These are phyloP conservation scores for Odocoileus virginianus DNA, from an alignment of 2,113 vertebrate genomes.

Conservation along the genomic window DNA sequence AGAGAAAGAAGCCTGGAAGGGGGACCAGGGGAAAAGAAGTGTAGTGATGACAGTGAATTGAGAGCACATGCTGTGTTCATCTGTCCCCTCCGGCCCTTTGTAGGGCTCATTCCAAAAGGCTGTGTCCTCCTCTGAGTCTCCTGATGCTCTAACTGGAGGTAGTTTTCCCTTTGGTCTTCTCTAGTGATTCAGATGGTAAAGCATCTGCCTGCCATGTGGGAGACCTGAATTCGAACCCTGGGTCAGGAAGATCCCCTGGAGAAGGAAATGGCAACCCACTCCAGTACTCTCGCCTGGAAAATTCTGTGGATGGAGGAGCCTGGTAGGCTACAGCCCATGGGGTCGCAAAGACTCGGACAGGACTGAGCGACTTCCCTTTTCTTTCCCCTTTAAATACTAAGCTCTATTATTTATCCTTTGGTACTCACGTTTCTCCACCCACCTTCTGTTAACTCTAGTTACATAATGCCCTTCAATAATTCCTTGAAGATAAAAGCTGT, in stretches of 20 bases:
- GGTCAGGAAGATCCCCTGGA: background rate
- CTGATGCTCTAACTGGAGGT: background rate
- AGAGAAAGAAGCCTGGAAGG: background rate
- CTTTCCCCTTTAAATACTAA: background rate
- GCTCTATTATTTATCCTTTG: background rate
- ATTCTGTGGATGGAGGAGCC: background rate
- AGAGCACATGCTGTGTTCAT: fast-evolving
- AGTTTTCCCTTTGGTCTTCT: background rate
- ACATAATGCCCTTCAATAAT: background rate
- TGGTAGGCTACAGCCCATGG: background rate
- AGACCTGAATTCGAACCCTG: background rate
- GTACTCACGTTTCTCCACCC: background rate
- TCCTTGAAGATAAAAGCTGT: background rate
- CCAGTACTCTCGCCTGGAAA: background rate
- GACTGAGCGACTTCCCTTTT: background rate
- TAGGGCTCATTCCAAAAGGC: background rate
- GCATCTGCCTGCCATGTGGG: background rate
- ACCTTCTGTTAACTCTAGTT: background rate
- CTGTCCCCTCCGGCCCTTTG: background rate
- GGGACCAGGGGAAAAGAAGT: background rate
- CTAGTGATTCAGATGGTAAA: background rate
- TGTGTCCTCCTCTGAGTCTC: background rate
- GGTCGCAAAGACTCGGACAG: fast-evolving
- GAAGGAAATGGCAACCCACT: background rate
- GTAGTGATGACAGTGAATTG: background rate